Conservation (phyloP, 1,140 invertebrate species). For the Olivierus martensii region DNA sequence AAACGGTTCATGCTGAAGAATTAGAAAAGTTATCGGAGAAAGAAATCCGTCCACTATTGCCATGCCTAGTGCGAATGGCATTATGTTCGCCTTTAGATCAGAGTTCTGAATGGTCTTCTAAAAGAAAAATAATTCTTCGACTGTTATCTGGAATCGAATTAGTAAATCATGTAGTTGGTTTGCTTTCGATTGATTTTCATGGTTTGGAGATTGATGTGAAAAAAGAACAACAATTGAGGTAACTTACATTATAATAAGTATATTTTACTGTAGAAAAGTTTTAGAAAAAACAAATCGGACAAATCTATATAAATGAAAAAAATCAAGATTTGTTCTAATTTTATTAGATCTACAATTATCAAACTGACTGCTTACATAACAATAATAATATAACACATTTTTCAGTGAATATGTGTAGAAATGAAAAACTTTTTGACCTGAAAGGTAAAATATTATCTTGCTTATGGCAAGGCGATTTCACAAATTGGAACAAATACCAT, state of each 20-base stretch:
- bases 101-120: slow-evolving; percentile 63
- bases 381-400: no score
- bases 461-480: no score
- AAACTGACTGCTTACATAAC: no score
- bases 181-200: slow-evolving; percentile 89
- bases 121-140: slow-evolving; percentile 71
- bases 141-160: slow-evolving; percentile 79
- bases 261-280: neutral
- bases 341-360: no score
- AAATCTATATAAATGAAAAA: no score
- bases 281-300: neutral
- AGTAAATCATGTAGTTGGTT: slow-evolving; percentile 84
- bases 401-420: no score
- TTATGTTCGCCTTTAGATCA: slow-evolving; percentile 74
- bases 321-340: no score
- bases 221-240: slow-evolving; percentile 81
- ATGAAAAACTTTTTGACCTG: no score
- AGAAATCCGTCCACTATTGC: slow-evolving; percentile 74
- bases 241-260: slow-evolving; percentile 13
- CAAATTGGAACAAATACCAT: no score
- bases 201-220: slow-evolving; percentile 79
- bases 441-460: no score
- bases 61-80: slow-evolving; percentile 81
- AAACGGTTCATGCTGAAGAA: slow-evolving; percentile 57
- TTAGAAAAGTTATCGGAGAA: slow-evolving; percentile 36